phyloP scores from a whole-genome alignment of 2,888 invertebrate species.

The Epinotia ramella region DNA sequence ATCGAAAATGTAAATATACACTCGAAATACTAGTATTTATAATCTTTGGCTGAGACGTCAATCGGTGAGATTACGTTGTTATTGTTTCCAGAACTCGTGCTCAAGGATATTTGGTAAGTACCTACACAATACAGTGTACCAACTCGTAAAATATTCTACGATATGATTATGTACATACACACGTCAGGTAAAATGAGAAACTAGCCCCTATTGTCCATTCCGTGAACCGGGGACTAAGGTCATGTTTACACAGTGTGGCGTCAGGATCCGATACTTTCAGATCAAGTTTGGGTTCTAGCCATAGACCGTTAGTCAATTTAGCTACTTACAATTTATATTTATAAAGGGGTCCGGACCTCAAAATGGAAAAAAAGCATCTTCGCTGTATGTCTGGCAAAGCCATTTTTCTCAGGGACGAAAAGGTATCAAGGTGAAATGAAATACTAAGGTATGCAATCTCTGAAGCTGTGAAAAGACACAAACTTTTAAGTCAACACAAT shows the following conservation, averaged over 20 bases:
- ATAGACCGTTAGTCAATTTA: too few species aligned
- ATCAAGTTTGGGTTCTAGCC: background rate
- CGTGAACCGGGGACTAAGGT: constrained; percentile 1
- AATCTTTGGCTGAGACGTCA: constrained; percentile 12
- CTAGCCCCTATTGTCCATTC: background rate
- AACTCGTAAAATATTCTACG: constrained; percentile 18
- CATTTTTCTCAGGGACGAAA: too few species aligned
- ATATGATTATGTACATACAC: constrained; percentile 12
- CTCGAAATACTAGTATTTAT: background rate
- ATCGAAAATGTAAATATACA: constrained; percentile 4
- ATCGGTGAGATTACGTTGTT: constrained; percentile 12
- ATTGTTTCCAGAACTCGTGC: constrained; percentile 11
- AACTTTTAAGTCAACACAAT: too few species aligned
- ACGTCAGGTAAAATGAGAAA: constrained; percentile 14
- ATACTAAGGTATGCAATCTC: too few species aligned
- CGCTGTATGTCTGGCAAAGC: too few species aligned
- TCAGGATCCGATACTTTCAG: background rate
- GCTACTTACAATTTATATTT: too few species aligned
- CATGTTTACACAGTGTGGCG: constrained; percentile 9
- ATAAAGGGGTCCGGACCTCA: too few species aligned
- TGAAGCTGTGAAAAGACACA: too few species aligned
- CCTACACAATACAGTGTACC: too few species aligned
- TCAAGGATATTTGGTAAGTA: constrained; percentile 24
- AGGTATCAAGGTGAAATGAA: too few species aligned
- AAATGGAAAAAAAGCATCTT: too few species aligned